Percentiles rank a stretch among this genome's conserved stretches.
Evolutionary conservation across 2,888 invertebrate species (phyloP).

Genomic region (Lithophane ornitopus): DNA sequence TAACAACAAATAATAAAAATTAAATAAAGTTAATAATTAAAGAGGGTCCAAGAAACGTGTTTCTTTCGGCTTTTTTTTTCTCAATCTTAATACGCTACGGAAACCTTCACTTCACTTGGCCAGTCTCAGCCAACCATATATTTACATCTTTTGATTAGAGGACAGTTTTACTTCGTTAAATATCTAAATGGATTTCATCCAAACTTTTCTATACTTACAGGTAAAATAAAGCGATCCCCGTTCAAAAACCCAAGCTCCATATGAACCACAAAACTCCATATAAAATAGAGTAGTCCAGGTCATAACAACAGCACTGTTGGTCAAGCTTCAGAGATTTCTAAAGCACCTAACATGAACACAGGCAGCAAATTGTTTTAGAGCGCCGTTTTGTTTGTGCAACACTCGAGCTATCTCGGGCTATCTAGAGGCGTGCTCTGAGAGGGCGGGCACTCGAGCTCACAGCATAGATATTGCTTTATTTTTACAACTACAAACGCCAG

Average conservation of each 20-base stretch:
- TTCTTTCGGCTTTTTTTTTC: too few relatives aligned
- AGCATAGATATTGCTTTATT: slow-evolving; percentile 62
- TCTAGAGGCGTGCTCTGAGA: slow-evolving; percentile 68
- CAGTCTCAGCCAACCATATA: too few relatives aligned
- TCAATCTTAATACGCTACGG: too few relatives aligned
- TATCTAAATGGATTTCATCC: not conserved
- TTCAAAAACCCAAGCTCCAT: not conserved
- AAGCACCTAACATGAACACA: slow-evolving; percentile 60
- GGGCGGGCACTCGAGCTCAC: slow-evolving; percentile 59
- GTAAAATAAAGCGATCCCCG: not conserved
- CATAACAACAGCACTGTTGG: slow-evolving; percentile 38
- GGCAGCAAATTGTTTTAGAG: slow-evolving; percentile 74
- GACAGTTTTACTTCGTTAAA: too few relatives aligned
- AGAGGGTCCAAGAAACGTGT: too few relatives aligned
- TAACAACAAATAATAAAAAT: too few relatives aligned
- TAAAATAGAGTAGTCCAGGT: slow-evolving; percentile 4
- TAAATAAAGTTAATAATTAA: too few relatives aligned
- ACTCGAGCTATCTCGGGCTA: slow-evolving; percentile 69
- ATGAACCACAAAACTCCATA: not conserved
- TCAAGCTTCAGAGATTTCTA: slow-evolving; percentile 61
- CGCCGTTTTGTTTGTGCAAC: slow-evolving; percentile 71
- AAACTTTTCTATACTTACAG: not conserved
- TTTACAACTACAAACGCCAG: slow-evolving; percentile 45
- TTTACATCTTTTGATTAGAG: too few relatives aligned
- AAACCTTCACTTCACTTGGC: too few relatives aligned